Conservation (phyloP, 2,113 vertebrate genomes). For the Dascyllus trimaculatus region DNA sequence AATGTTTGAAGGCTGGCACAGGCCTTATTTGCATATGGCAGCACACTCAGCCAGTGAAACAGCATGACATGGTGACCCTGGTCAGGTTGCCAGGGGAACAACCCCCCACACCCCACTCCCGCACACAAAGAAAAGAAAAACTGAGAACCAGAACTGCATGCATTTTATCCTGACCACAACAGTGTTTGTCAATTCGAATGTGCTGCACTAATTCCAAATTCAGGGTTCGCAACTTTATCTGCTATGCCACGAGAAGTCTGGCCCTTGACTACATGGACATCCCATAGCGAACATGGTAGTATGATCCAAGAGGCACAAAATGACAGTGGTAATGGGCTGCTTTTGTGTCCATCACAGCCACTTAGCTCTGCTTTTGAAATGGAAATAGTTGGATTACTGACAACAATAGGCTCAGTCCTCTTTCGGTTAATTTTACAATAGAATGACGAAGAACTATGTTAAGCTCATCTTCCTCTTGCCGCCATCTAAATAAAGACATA, state of each 20-base stretch:
- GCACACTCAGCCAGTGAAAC: constrained; percentile 64
- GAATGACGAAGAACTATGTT: constrained; percentile 32
- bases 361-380: constrained; percentile 71
- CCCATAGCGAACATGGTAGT: constrained; percentile 18
- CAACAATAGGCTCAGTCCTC: constrained; percentile 54
- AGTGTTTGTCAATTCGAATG: constrained; percentile 14
- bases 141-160: background rate
- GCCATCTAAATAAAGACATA: constrained; percentile 55
- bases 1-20: constrained; percentile 68
- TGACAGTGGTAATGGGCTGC: constrained; percentile 51
- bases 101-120: background rate
- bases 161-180: constrained; percentile 26
- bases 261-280: constrained; percentile 26
- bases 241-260: constrained; percentile 24
- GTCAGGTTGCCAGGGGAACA: constrained; percentile 75
- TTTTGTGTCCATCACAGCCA: constrained; percentile 68
- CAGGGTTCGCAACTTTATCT: constrained; percentile 42
- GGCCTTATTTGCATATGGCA: constrained; percentile 75
- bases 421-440: constrained; percentile 54
- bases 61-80: constrained; percentile 71
- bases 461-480: constrained; percentile 39
- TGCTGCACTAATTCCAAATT: constrained; percentile 38
- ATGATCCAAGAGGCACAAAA: constrained; percentile 38
- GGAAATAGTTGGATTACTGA: constrained; percentile 72
- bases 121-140: constrained; percentile 13